phyloP scores from a whole-genome alignment of 1,140 invertebrate genomes.

The Ceratina calcarata region DNA sequence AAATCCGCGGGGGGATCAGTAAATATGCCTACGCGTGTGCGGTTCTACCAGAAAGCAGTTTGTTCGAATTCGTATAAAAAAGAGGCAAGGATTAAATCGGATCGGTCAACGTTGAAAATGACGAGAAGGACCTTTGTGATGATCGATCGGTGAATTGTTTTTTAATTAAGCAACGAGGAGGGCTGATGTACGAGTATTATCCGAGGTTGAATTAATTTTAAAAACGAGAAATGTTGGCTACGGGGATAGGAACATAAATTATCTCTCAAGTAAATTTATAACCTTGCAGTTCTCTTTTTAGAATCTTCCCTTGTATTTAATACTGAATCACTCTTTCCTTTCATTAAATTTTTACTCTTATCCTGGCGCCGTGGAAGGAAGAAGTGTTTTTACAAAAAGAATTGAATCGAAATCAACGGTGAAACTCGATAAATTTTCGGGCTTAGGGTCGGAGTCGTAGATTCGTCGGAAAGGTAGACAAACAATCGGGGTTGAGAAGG shows the following conservation, averaged over 20 bases:
- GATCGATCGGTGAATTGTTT: background rate
- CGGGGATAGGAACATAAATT: constrained; percentile 11
- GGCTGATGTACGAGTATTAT: too few species aligned
- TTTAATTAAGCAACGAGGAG: too few species aligned
- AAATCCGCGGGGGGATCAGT: constrained; percentile 40
- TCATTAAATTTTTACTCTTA: background rate
- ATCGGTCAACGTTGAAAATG: constrained; percentile 24
- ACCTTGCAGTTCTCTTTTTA: background rate
- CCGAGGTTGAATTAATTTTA: background rate
- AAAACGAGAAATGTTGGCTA: background rate
- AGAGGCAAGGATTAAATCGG: constrained; percentile 29
- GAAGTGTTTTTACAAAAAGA: too few species aligned
- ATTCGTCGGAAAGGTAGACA: constrained; percentile 38
- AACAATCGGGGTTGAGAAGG: constrained; percentile 43
- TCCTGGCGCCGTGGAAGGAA: background rate
- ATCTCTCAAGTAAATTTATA: background rate
- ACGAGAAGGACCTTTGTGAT: background rate
- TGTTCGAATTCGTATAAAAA: constrained; percentile 29
- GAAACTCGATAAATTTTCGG: constrained; percentile 20
- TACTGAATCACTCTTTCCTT: background rate
- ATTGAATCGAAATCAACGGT: background rate
- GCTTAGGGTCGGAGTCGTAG: constrained; percentile 10
- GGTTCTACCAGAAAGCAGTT: constrained; percentile 7
- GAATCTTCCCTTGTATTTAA: too few species aligned
- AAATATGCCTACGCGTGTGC: constrained; percentile 38